Evolutionary conservation across 1,140 invertebrate genomes (phyloP).

Genomic region (Bombus pascuorum): DNA sequence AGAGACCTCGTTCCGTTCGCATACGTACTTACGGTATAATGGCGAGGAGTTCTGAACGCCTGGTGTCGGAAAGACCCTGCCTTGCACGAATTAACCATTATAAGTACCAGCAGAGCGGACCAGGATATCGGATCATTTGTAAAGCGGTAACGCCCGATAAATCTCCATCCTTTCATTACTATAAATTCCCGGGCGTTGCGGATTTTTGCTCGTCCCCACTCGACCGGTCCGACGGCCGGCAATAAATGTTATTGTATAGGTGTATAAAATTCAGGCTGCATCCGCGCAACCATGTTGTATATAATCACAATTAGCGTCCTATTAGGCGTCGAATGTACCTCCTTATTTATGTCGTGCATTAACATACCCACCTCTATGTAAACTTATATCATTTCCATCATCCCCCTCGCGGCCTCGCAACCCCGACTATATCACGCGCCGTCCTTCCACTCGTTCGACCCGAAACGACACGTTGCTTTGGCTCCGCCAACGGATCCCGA

Average conservation of each 20-base stretch:
- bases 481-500: background rate
- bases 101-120: constrained; percentile 38
- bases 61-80: constrained; percentile 36
- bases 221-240: constrained; percentile 58
- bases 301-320: constrained; percentile 71
- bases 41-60: background rate
- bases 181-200: constrained; percentile 66
- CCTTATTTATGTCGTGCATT: constrained; percentile 64
- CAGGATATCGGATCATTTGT: constrained; percentile 67
- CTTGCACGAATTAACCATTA: constrained; percentile 65
- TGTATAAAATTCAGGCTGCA: constrained; percentile 66
- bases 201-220: constrained; percentile 58
- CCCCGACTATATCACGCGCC: background rate
- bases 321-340: constrained; percentile 56
- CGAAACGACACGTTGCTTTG: background rate
- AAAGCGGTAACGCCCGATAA: constrained; percentile 65
- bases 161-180: constrained; percentile 70
- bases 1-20: constrained; percentile 21
- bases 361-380: constrained; percentile 57
- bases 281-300: constrained; percentile 56
- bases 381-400: constrained; percentile 66
- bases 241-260: constrained; percentile 70
- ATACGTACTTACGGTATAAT: constrained; percentile 15
- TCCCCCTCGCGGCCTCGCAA: background rate
- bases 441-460: background rate